Evolutionary conservation across 2,113 vertebrate genomes (phyloP).

Genomic region (Cervus canadensis): DNA sequence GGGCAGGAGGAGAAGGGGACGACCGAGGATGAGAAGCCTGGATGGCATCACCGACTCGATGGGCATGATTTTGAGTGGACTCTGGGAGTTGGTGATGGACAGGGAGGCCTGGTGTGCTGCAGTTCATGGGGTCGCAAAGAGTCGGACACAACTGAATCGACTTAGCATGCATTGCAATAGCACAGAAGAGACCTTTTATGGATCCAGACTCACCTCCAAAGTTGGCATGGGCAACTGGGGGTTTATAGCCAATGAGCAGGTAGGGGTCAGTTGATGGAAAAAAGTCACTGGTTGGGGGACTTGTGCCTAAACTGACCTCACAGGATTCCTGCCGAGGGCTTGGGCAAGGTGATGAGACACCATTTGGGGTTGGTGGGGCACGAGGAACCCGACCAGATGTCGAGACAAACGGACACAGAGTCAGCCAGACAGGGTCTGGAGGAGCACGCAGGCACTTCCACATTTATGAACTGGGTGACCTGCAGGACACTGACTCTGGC

Average conservation of each 20-base stretch:
- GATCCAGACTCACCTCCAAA: neutral
- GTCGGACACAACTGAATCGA: neutral
- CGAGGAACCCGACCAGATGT: accelerated
- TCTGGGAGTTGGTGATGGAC: no score
- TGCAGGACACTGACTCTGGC: accelerated
- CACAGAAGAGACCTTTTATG: no score
- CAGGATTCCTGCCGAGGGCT: neutral
- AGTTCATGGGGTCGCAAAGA: neutral
- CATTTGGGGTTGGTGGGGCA: neutral
- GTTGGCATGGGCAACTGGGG: accelerated
- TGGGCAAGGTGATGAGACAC: accelerated
- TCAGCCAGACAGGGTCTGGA: no score
- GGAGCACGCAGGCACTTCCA: neutral
- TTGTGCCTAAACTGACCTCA: neutral
- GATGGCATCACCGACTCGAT: no score
- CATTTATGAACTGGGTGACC: accelerated
- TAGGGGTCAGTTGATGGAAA: neutral
- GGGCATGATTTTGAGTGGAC: no score
- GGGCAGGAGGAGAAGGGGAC: no score
- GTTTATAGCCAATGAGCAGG: accelerated
- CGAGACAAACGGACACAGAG: neutral
- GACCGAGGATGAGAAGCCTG: no score
- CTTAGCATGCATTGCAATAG: accelerated
- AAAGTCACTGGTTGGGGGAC: no score
- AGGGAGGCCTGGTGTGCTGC: no score